Conservation (phyloP, 2,888 invertebrate species). For the Cantharis rufa region DNA sequence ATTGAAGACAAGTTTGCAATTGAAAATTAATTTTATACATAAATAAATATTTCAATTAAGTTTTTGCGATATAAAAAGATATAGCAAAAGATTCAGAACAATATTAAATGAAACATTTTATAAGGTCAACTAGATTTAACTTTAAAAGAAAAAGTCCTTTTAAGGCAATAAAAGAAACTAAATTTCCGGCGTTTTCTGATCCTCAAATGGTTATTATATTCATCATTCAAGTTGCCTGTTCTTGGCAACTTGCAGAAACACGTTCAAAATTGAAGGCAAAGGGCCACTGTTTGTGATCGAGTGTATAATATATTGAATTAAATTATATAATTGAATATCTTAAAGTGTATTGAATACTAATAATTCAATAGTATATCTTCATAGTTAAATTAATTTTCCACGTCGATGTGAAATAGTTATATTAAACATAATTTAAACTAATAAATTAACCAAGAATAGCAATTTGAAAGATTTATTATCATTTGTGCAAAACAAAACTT, state of each 20-base stretch:
- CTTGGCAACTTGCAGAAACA: conserved; percentile 24
- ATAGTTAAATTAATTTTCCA: neutral
- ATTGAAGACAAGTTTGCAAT: neutral
- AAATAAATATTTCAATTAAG: neutral
- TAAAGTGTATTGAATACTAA: neutral
- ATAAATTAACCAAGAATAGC: neutral
- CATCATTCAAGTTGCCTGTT: conserved; percentile 38
- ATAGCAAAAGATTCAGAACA: neutral
- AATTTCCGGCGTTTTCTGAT: conserved; percentile 49
- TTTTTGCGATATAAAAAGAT: neutral
- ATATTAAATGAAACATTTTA: neutral
- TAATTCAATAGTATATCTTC: neutral
- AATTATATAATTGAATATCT: conserved; percentile 12
- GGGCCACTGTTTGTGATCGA: conserved; percentile 22
- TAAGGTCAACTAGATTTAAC: conserved; percentile 1
- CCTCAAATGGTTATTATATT: conserved; percentile 51
- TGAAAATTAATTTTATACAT: neutral
- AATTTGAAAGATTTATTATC: neutral
- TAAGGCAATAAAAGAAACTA: conserved; percentile 48
- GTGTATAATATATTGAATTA: conserved; percentile 21
- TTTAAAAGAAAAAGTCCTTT: conserved; percentile 23
- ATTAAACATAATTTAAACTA: neutral
- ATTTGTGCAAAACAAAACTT: neutral
- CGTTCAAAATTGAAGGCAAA: conserved; percentile 16
- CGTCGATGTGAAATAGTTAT: neutral